Base-by-base conservation (phyloP, 2,888 invertebrate species). In the Busseola fusca region DNA sequence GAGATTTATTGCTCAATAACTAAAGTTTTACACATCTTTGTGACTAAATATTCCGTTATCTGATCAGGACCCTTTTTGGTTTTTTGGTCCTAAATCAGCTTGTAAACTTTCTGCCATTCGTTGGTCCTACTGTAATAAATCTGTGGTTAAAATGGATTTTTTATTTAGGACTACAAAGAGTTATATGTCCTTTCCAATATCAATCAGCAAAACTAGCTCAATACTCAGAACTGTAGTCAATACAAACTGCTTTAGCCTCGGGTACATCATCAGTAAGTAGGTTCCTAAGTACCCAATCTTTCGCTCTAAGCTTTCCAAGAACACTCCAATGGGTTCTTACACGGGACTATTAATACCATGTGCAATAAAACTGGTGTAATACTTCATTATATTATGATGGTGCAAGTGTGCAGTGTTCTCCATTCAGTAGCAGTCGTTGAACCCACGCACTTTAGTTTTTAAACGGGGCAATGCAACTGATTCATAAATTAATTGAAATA, bases 361-460 rank as follows among this genome's bases (percentile, higher is more conserved):
- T 72, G 80, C 73, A 83, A 83, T 85, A 78, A 68, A 30, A 76
- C 63, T 72, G 62, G 27, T 76, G 72, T 58, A 77, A 63, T 76
- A 75, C 71, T 75, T 72, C 59, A 64, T 82, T n/a, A 56, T 67
- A 65, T 68, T 74, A 82, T 67, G 59, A 71, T 73, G 78, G 80
- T 80, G 76, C 79, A 78, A 80, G 72, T 77, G 77, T 83, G 84
- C 86, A 86, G 76, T 62, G 77, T 70, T 79, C 81, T 83, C 69
- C 78, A 80, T 80, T 82, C 74, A 77, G 62, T 62, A 71, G 81
- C 84, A 86, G 87, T 86, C 87, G 78, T 83, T 85, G 87, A 87
- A 86, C 87, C 69, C 84, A 75, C 69, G 76, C 73, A 82, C 75
- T 80, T 65, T 75, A 81, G 74, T 75, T 83, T 84, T 86, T 78